A percentile compares a stretch with the other conserved stretches of the same genome.
phyloP scores from a whole-genome alignment of 1,140 invertebrate species.

The Papilio machaon region DNA sequence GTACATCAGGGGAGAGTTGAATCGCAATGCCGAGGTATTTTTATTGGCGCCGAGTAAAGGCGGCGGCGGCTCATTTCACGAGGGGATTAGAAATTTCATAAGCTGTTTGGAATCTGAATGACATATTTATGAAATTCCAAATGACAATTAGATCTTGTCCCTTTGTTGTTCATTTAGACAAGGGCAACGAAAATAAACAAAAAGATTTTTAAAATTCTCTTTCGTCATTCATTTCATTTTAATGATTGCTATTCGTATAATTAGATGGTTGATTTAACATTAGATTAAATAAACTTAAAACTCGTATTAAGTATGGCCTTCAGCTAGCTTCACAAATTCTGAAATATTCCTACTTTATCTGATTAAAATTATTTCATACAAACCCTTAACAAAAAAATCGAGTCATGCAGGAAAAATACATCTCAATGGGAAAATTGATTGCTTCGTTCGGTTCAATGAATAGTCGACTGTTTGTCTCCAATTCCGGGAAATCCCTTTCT shows the following conservation, averaged over 20 bases:
- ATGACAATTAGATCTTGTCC: constrained; percentile 37
- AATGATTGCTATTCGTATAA: not conserved
- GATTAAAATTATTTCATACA: too few species aligned
- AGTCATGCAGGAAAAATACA: not conserved
- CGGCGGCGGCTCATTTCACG: constrained; percentile 44
- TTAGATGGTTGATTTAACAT: too few species aligned
- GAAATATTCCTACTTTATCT: too few species aligned
- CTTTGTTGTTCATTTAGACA: not conserved
- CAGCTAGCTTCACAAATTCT: too few species aligned
- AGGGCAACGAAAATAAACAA: not conserved
- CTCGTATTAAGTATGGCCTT: too few species aligned
- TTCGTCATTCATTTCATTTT: not conserved
- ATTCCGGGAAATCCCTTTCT: constrained; percentile 5
- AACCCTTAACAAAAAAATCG: not conserved
- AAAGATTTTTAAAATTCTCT: not conserved
- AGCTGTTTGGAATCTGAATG: constrained; percentile 49
- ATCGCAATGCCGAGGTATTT: constrained; percentile 4
- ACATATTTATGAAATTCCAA: constrained; percentile 42
- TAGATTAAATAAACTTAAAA: too few species aligned
- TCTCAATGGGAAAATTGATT: constrained; percentile 7
- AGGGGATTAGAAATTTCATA: constrained; percentile 54
- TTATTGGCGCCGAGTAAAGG: not conserved
- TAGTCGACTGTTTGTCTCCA: not conserved
- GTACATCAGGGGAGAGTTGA: not conserved
- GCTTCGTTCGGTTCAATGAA: constrained; percentile 6